Evolutionary conservation across 2,113 vertebrate species (phyloP).

Genomic region (Lota lota): DNA sequence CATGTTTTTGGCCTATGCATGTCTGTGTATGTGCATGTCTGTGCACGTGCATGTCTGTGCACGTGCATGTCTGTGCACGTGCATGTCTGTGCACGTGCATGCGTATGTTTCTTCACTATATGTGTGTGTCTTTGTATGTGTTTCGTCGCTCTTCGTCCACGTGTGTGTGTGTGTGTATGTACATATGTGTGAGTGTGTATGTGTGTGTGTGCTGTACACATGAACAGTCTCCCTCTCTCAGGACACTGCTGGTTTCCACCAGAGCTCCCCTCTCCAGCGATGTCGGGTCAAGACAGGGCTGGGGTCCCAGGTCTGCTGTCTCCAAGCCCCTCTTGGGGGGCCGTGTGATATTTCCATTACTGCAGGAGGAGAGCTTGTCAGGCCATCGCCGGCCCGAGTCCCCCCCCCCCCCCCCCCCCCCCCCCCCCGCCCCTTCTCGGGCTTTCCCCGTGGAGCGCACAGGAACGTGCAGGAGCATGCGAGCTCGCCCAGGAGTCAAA

Average conservation of each 20-base stretch:
- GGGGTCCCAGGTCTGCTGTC: constrained; percentile 57
- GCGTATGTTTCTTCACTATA: background rate
- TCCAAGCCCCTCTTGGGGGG: constrained; percentile 55
- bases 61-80: too few relatives aligned
- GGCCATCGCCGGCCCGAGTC: constrained; percentile 3
- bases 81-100: background rate
- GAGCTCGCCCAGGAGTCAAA: background rate
- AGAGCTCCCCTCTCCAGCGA: background rate
- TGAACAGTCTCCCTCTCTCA: background rate
- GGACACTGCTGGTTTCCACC: background rate
- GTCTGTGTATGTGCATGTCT: too few relatives aligned
- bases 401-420: constrained; percentile 44
- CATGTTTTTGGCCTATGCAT: too few relatives aligned
- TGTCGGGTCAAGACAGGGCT: constrained; percentile 36
- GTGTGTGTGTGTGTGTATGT: too few relatives aligned
- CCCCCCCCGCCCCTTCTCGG: constrained; percentile 43
- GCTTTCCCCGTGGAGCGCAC: too few relatives aligned
- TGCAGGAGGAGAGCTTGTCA: constrained; percentile 62
- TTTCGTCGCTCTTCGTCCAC: too few relatives aligned
- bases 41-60: background rate
- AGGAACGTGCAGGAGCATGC: too few relatives aligned
- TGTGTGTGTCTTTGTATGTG: too few relatives aligned
- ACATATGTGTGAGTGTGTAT: too few relatives aligned
- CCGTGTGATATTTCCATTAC: constrained; percentile 63
- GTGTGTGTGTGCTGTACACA: too few relatives aligned